Evolutionary conservation across 1,140 invertebrate genomes (phyloP).

Genomic region (Leptonema lineaticorne): DNA sequence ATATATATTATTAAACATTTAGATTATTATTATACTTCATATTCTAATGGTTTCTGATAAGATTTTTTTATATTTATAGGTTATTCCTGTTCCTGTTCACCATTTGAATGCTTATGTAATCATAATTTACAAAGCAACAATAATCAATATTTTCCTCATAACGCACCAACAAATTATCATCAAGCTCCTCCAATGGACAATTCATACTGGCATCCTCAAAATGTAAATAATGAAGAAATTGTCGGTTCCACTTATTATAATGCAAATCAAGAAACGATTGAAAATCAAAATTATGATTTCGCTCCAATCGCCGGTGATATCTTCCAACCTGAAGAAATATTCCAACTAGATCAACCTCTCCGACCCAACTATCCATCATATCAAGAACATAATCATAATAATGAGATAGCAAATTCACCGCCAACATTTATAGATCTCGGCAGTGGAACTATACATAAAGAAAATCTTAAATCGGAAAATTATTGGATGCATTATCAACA

Average conservation of each 20-base stretch:
- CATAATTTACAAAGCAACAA: conserved; percentile 44
- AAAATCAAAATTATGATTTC: conserved; percentile 52
- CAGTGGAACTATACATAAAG: conserved; percentile 63
- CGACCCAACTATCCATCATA: conserved; percentile 58
- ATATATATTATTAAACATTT: too few relatives aligned
- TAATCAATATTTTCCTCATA: conserved; percentile 37
- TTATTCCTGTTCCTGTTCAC: conserved; percentile 65
- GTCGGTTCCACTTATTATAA: conserved; percentile 23
- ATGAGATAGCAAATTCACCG: conserved; percentile 60
- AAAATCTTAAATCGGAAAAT: conserved; percentile 56
- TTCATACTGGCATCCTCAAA: conserved; percentile 33
- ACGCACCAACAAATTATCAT: conserved; percentile 29
- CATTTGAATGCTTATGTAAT: conserved; percentile 64
- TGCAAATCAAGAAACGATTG: conserved; percentile 22
- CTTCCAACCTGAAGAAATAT: conserved; percentile 78
- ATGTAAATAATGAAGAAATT: conserved; percentile 22
- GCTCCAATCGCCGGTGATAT: conserved; percentile 63
- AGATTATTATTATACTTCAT: too few relatives aligned
- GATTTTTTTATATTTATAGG: conserved; percentile 48
- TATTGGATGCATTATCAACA: conserved; percentile 55
- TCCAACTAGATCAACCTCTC: conserved; percentile 73
- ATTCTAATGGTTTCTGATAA: not conserved
- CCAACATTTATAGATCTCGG: conserved; percentile 70
- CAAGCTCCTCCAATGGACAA: conserved; percentile 33
- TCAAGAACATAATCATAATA: conserved; percentile 48